Conservation (phyloP, 64 coral and sea anemone species). For the Acropora tenuis region DNA sequence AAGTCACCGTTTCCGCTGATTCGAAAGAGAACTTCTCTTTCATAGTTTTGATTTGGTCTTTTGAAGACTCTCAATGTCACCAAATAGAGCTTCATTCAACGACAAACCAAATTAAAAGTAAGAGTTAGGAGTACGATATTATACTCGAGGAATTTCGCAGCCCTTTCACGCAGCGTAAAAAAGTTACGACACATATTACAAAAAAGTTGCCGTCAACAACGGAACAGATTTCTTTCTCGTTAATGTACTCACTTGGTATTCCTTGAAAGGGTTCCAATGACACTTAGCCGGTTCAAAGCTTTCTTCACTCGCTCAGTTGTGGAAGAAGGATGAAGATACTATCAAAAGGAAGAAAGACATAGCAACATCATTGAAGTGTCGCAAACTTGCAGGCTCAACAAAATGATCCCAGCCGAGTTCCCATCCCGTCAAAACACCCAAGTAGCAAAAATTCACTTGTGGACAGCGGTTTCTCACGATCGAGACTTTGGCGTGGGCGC, state of each 20-base stretch:
- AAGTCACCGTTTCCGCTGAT: not conserved
- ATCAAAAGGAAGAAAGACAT: conserved; percentile 10
- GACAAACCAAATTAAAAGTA: too few species aligned
- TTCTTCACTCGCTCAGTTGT: conserved; percentile 60
- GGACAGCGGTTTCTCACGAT: conserved; percentile 15
- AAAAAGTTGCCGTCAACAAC: not conserved
- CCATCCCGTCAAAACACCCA: not conserved
- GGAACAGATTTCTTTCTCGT: not conserved
- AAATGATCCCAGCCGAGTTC: not conserved
- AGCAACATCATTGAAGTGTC: not conserved
- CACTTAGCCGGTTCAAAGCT: conserved; percentile 57
- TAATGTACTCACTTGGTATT: conserved; percentile 57
- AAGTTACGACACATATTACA: not conserved
- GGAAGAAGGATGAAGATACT: conserved; percentile 28
- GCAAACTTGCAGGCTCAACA: not conserved
- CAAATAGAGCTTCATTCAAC: not conserved
- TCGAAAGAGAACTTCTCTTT: not conserved
- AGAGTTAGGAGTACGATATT: not conserved
- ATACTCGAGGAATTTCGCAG: not conserved
- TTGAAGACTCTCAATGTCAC: not conserved
- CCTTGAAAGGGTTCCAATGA: conserved; percentile 54
- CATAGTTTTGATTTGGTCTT: not conserved
- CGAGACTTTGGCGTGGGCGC: conserved; percentile 16
- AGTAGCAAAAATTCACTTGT: not conserved
- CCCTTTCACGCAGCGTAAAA: not conserved